Conservation (phyloP, 2,797 vertebrate species). For the Nannoperca australis region DNA sequence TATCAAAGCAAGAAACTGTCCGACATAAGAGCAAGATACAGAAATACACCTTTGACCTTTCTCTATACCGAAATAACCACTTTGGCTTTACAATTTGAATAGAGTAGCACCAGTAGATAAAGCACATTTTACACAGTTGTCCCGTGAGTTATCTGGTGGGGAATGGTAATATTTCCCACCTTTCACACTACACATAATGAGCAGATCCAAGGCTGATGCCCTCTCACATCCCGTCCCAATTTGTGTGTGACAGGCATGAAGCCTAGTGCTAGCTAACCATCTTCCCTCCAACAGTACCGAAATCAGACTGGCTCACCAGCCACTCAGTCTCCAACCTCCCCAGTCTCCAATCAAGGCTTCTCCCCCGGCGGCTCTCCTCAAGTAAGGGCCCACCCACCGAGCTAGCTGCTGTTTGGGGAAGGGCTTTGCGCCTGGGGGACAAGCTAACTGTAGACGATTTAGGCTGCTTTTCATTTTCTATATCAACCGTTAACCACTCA, state of each 20-base stretch:
- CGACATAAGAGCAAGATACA: background rate
- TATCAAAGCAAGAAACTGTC: background rate
- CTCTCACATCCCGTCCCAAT: conserved; percentile 43
- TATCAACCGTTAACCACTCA: conserved; percentile 71
- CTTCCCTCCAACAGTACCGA: conserved; percentile 98
- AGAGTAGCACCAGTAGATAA: background rate
- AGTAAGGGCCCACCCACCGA: conserved; percentile 91
- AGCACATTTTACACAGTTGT: background rate
- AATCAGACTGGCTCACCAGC: conserved; percentile 97
- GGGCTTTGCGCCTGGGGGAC: conserved; percentile 71
- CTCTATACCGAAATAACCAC: background rate
- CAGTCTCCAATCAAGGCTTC: conserved; percentile 99
- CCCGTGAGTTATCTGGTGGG: background rate
- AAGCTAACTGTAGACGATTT: conserved; percentile 69
- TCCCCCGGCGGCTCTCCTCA: conserved; percentile 99
- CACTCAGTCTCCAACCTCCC: conserved; percentile 99
- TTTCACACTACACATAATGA: background rate
- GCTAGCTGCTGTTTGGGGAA: conserved; percentile 79
- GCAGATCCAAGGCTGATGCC: conserved; percentile 13
- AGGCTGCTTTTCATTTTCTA: conserved; percentile 80
- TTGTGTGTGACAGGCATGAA: conserved; percentile 84
- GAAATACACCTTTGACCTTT: background rate
- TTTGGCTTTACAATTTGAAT: background rate
- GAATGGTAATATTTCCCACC: conserved; percentile 18
- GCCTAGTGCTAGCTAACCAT: conserved; percentile 87